These are phyloP conservation scores for Tupiocoris notatus DNA, from an alignment of 2,888 invertebrate genomes.

Conservation along the genomic window DNA sequence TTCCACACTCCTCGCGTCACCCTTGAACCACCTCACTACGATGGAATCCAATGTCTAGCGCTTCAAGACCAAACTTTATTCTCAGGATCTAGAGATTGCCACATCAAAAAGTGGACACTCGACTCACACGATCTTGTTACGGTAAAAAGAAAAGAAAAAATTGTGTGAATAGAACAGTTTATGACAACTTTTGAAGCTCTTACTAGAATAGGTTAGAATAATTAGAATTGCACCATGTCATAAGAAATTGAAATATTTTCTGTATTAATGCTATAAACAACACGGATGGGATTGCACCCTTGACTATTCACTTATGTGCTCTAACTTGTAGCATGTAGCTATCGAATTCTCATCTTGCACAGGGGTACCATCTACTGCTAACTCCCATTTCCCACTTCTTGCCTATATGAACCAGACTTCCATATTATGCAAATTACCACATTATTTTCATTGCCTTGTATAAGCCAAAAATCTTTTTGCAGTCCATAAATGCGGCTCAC, in stretches of 20 bases:
- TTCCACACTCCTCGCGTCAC: constrained; percentile 59
- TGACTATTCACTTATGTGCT: too few species aligned
- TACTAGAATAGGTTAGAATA: not conserved
- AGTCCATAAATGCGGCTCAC: constrained; percentile 78
- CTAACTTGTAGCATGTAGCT: too few species aligned
- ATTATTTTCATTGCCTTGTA: not conserved
- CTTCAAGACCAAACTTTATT: constrained; percentile 67
- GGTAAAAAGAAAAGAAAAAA: too few species aligned
- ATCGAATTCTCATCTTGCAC: not conserved
- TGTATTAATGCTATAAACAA: too few species aligned
- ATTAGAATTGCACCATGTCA: not conserved
- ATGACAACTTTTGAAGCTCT: constrained; percentile 25
- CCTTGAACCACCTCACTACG: constrained; percentile 83
- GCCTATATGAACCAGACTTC: too few species aligned
- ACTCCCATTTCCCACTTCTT: too few species aligned
- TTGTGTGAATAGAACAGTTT: too few species aligned
- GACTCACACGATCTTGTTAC: constrained; percentile 61
- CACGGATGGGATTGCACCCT: too few species aligned
- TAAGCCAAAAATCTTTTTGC: constrained; percentile 31
- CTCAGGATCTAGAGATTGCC: constrained; percentile 81
- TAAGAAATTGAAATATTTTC: not conserved
- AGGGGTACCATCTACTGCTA: not conserved
- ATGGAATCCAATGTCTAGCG: constrained; percentile 80
- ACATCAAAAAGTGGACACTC: constrained; percentile 82
- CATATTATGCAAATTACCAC: too few species aligned